These are phyloP conservation scores for Tauraco hartlaubi DNA, from an alignment of 2,797 vertebrate species.

Conservation along the genomic window DNA sequence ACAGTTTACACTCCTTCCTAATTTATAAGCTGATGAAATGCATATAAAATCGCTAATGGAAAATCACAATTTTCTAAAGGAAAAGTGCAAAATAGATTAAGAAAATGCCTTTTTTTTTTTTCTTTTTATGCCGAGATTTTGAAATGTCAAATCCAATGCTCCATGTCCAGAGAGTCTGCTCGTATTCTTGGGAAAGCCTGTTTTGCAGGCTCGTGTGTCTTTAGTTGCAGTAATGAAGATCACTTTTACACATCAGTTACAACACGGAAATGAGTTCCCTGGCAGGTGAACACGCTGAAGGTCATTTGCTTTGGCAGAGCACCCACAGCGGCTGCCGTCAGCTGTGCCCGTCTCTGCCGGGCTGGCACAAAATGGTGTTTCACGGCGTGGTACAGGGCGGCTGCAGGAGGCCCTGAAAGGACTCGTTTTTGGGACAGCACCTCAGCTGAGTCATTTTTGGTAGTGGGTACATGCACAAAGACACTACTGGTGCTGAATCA, in stretches of 20 bases:
- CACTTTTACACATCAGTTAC: background rate
- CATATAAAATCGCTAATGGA: background rate
- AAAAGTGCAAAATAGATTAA: background rate
- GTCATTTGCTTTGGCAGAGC: background rate
- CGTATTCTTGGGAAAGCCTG: background rate
- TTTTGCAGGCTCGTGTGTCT: background rate
- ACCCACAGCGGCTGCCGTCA: background rate
- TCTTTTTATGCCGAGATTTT: background rate
- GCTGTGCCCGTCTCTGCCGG: rapidly evolving
- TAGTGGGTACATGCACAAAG: background rate
- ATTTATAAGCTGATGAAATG: background rate
- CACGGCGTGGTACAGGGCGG: rapidly evolving
- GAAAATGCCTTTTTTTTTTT: no score
- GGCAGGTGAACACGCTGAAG: background rate
- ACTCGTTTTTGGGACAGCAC: background rate
- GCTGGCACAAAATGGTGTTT: background rate
- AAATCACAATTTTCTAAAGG: background rate
- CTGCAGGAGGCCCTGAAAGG: background rate
- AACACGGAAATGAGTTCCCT: background rate
- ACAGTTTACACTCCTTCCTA: background rate
- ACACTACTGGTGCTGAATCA: conserved; percentile 53
- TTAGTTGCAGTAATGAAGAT: background rate
- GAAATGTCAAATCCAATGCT: background rate
- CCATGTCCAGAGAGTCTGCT: background rate
- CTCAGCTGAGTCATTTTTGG: background rate